Percentiles rank a stretch among this genome's conserved stretches.
phyloP scores from a whole-genome alignment of 2,797 vertebrate species.

The Hyperoplus immaculatus region DNA sequence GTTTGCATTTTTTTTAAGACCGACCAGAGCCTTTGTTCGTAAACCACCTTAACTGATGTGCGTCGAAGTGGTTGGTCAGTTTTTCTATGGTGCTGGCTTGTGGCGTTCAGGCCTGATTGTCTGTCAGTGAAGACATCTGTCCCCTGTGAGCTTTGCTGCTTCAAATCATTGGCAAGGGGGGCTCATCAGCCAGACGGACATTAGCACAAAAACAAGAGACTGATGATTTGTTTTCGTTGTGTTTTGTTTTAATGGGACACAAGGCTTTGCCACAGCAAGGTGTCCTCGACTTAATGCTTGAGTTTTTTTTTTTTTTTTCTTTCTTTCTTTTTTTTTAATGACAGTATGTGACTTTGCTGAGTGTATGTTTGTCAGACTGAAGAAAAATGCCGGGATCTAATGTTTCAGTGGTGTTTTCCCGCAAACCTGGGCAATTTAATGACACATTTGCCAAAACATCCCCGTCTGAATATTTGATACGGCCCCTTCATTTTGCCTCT shows the following conservation, averaged over 20 bases:
- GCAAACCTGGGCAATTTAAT: conserved; percentile 68
- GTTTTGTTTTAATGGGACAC: conserved; percentile 53
- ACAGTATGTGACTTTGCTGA: conserved; percentile 67
- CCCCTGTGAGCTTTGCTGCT: conserved; percentile 80
- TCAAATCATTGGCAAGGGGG: conserved; percentile 68
- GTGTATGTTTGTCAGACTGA: conserved; percentile 67
- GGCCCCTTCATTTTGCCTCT: conserved; percentile 71
- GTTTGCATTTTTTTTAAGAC: conserved; percentile 76
- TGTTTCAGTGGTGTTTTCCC: conserved; percentile 58
- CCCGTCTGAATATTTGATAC: conserved; percentile 63
- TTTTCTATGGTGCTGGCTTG: conserved; percentile 69
- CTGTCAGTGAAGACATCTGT: conserved; percentile 64
- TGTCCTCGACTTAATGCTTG: conserved; percentile 69
- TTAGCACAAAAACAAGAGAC: conserved; percentile 61
- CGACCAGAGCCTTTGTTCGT: conserved; percentile 83
- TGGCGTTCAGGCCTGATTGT: conserved; percentile 58
- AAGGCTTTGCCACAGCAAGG: conserved; percentile 56
- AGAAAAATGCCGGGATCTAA: conserved; percentile 59
- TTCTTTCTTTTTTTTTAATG: conserved; percentile 9
- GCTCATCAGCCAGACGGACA: conserved; percentile 61
- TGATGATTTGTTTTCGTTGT: conserved; percentile 17
- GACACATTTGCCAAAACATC: conserved; percentile 73
- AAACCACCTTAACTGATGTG: conserved; percentile 64
- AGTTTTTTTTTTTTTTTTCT: conserved; percentile 39
- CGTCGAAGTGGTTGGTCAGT: conserved; percentile 71